Evolutionary conservation across 2,113 vertebrate genomes (phyloP).

Genomic region (Pedetes capensis): DNA sequence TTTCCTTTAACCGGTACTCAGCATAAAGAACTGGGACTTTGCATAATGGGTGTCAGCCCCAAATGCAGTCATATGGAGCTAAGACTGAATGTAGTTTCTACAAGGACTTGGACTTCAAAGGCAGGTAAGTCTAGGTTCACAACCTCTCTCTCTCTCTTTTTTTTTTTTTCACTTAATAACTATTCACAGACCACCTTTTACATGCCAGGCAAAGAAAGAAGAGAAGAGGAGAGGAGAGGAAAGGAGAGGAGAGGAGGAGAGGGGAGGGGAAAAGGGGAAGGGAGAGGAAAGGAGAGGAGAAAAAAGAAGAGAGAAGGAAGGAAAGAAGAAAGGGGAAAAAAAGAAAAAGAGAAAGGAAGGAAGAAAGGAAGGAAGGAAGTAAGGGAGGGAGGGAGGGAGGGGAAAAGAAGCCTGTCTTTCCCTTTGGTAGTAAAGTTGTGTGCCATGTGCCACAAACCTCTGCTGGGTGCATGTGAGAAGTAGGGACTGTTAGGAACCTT

Average conservation of each 20-base stretch:
- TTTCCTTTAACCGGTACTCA: neutral
- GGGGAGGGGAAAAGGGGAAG: too few species aligned
- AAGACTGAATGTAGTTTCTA: neutral
- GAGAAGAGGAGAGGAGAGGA: neutral
- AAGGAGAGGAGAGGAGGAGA: too few species aligned
- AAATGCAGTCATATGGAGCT: neutral
- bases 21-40: neutral
- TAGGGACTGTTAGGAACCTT: too few species aligned
- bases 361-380: too few species aligned
- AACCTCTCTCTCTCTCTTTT: neutral
- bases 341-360: too few species aligned
- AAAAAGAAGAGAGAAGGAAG: too few species aligned
- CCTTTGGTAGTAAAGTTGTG: neutral
- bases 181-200: neutral
- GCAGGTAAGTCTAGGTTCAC: neutral
- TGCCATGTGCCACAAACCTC: neutral
- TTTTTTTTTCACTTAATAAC: neutral
- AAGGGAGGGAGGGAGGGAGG: neutral
- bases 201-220: neutral
- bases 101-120: neutral
- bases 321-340: too few species aligned
- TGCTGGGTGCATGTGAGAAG: neutral
- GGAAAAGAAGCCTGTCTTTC: neutral
- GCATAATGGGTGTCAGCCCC: neutral
- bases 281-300: too few species aligned